Percentiles rank a stretch among this genome's conserved stretches.
phyloP scores from a whole-genome alignment of 2,113 vertebrate species.

The Pteruthius melanotis region DNA sequence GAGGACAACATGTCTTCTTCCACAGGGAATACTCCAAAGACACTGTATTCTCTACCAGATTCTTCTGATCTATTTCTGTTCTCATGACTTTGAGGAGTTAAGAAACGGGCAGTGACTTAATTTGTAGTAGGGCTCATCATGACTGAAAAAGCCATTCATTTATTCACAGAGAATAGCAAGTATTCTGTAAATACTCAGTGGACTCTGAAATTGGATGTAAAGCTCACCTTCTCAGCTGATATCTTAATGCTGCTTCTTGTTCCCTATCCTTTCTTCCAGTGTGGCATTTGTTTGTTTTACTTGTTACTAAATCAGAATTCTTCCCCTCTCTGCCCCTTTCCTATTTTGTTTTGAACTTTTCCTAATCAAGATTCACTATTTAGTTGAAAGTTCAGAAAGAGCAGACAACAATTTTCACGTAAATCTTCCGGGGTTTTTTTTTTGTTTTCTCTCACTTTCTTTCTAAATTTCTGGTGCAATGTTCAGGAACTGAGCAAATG shows the following conservation, averaged over 20 bases:
- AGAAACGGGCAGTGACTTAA: neutral
- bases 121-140: neutral
- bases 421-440: neutral
- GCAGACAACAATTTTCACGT: neutral
- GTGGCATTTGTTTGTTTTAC: neutral
- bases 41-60: neutral
- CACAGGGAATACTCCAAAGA: neutral
- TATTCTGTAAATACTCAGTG: neutral
- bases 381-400: neutral
- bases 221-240: neutral
- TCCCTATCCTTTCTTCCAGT: neutral
- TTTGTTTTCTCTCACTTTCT: neutral
- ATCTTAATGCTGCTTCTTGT: neutral
- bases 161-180: neutral
- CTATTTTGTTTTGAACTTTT: neutral
- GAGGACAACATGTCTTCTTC: neutral
- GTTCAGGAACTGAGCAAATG: slow-evolving; percentile 58
- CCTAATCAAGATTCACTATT: neutral
- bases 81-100: neutral
- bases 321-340: neutral
- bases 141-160: neutral
- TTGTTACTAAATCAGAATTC: neutral
- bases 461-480: neutral
- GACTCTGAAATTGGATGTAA: neutral
- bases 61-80: neutral